A percentile compares a stretch with the other conserved stretches of the same genome.
Conservation (phyloP, 2,797 vertebrate genomes). For the Spea hammondii region DNA sequence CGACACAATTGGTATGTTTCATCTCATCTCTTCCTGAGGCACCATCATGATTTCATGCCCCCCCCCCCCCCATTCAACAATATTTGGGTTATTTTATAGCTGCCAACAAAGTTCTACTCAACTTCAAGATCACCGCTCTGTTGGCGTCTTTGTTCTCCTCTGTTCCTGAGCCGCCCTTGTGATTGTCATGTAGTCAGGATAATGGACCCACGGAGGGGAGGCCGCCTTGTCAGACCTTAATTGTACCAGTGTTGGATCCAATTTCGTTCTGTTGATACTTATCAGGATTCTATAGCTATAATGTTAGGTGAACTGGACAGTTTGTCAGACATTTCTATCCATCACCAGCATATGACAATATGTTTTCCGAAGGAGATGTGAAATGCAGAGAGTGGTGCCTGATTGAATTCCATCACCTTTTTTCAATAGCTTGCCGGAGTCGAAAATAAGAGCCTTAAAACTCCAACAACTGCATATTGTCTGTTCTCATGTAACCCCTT, state of each 20-base stretch:
- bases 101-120: constrained; percentile 10
- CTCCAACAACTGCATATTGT: constrained; percentile 25
- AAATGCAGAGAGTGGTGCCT: constrained; percentile 18
- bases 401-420: constrained; percentile 51
- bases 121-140: background rate
- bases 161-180: background rate
- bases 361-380: constrained; percentile 31
- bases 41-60: background rate
- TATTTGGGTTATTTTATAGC: constrained; percentile 1
- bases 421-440: constrained; percentile 35
- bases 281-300: constrained; percentile 39
- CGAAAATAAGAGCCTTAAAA: constrained; percentile 38
- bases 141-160: background rate
- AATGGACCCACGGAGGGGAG: constrained; percentile 26
- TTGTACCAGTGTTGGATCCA: constrained; percentile 39
- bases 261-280: constrained; percentile 46
- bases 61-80: background rate
- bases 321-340: constrained; percentile 45
- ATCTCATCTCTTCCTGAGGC: no score
- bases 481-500: constrained; percentile 20
- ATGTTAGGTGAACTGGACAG: constrained; percentile 45
- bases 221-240: constrained; percentile 29
- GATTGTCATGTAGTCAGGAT: constrained; percentile 18
- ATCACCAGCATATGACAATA: constrained; percentile 41
- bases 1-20: no score